Base-by-base conservation (phyloP, 2,113 vertebrate species). In the Chauna torquata region DNA sequence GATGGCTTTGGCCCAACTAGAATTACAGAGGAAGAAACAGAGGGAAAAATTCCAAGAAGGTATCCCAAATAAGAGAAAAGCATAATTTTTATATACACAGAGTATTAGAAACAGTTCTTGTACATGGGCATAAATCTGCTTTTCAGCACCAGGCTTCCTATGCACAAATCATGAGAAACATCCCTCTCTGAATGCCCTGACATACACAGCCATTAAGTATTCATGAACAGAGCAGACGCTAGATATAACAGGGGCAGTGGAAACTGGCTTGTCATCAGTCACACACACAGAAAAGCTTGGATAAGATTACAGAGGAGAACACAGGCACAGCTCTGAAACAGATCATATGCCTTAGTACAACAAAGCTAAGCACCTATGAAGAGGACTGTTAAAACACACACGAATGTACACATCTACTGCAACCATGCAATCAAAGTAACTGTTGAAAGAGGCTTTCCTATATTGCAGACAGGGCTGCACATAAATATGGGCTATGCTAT, bases 291-390 rank as follows among this genome's bases (percentile, higher is more conserved):
- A 80, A 90, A 88, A 71, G 81, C 55, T 6, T 12, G 4, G 72
- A 17, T 94, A 80, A 82, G 42, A 75, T 77, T 96, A 93, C 85
- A 92, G 54, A 90, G 81, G 55, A 57, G 71, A 70, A 71, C 47
- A 85, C 28, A 90, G 62, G 13, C 47, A 69, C 38, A 65, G 75
- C 50, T 55, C 55, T 76, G 54, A 94, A 86, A 92, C 1, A 57
- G 86, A 34, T 71, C 71, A 65, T 7, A 70, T 2, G 44, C 70
- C 65, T 72, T 4, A 52, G 27, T 9, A 64, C 9, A 81, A 62
- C 34, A 72, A 69, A 91, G 19, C 30, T 54, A 96, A 78, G 77
- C 95, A 86, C 30, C 16, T 3, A 78, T 86, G 44, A 65, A 38
- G 4, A 57, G 10, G 40, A 74, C 0, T 32, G 18, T 42, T 86